Evolutionary conservation across 2,797 vertebrate species (phyloP).

Genomic region (Poliocrania exsul): DNA sequence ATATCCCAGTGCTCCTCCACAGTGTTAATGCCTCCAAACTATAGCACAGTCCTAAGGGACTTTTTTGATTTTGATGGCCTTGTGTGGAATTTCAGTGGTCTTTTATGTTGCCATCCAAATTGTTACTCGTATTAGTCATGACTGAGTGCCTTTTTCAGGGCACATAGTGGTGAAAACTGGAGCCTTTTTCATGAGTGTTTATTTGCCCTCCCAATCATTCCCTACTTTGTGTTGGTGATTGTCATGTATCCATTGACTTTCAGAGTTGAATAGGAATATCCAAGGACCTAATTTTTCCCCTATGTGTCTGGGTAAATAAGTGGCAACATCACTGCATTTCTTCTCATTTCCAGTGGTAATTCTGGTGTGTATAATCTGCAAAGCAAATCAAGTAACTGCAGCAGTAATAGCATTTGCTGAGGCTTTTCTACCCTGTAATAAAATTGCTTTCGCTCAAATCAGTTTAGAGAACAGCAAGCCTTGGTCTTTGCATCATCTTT

Average conservation of each 20-base stretch:
- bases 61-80: not conserved
- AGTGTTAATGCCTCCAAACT: not conserved
- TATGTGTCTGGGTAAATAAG: not conserved
- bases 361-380: not conserved
- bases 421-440: conserved; percentile 12
- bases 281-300: not conserved
- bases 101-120: not conserved
- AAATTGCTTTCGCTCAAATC: conserved; percentile 21
- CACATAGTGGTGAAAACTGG: not conserved
- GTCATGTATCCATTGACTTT: not conserved
- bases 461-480: not conserved
- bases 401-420: conserved; percentile 38
- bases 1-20: not conserved
- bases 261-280: not conserved
- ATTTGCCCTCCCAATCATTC: not conserved
- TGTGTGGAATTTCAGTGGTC: not conserved
- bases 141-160: not conserved
- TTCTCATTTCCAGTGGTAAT: not conserved
- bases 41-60: not conserved
- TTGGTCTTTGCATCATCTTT: not conserved
- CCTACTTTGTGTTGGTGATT: not conserved
- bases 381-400: conserved; percentile 14
- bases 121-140: not conserved
- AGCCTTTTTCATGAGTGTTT: not conserved
- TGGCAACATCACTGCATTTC: not conserved